Percentiles rank a stretch among this genome's conserved stretches.
These are phyloP conservation scores for Imbricaverruca yamaguchii DNA, from an alignment of 2,888 invertebrate species.

Conservation along the genomic window DNA sequence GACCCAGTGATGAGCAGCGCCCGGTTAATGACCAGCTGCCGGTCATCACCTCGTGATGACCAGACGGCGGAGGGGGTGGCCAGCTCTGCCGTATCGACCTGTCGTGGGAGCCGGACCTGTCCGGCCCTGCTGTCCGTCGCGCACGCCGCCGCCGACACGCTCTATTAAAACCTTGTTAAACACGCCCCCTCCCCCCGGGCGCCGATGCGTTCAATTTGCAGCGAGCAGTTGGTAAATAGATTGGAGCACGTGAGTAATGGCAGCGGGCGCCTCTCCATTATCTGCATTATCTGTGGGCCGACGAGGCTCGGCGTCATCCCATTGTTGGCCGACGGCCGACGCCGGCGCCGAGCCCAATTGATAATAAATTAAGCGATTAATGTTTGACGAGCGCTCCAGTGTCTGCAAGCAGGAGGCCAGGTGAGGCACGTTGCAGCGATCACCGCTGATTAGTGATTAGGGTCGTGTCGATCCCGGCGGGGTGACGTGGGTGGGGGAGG, in stretches of 20 bases:
- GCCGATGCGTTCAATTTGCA: neutral
- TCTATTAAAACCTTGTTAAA: conserved; percentile 4
- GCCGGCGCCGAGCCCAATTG: neutral
- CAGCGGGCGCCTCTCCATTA: neutral
- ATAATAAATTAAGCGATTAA: conserved; percentile 7
- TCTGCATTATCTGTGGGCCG: neutral
- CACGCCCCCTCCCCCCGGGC: neutral
- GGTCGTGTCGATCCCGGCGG: too few species aligned
- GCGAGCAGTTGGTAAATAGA: conserved; percentile 3
- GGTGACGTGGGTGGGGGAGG: too few species aligned
- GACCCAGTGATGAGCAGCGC: too few species aligned
- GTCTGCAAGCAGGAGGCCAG: too few species aligned
- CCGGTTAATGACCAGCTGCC: too few species aligned
- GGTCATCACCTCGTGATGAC: too few species aligned
- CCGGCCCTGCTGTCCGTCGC: neutral
- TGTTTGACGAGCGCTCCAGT: neutral
- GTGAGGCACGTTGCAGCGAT: too few species aligned
- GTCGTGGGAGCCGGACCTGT: neutral
- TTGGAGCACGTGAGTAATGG: neutral
- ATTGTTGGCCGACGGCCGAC: neutral
- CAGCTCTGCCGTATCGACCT: too few species aligned
- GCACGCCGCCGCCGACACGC: neutral
- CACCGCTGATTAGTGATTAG: too few species aligned
- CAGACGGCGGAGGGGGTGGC: too few species aligned
- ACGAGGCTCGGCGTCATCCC: neutral